Base-by-base conservation (phyloP, 2,113 vertebrate genomes). In the Sialia sialis region DNA sequence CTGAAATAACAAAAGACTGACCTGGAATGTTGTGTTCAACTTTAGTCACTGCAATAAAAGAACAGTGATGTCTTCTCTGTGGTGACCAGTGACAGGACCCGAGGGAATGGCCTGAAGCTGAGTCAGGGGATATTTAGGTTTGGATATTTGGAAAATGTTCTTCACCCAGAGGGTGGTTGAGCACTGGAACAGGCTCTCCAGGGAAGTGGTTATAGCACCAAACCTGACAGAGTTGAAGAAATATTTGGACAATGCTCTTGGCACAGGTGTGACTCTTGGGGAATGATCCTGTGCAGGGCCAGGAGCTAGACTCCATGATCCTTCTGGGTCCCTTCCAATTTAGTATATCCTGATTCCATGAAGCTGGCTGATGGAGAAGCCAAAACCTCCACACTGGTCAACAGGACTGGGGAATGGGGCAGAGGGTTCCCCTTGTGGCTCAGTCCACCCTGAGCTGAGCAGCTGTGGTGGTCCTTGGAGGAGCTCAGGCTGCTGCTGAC, bases 381-480 rank as follows among this genome's bases (percentile, higher is more conserved):
- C 48, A 44, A 83, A 66, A 32, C 16, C 3, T 1, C 48, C 2
- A 0, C 16, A 11, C 18, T 4, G 19, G 39, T 48, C 26, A 75
- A 56, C 78, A 75, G 20, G 17, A 22, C 13, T 0, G 0, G 51
- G 27, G 3, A 43, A 5, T 17, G n/a, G n/a, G 52, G 14, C n/a
- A 64, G 60, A 72, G 19, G 9, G 11, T 6, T 72, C 9, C n/a
- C 39, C 25, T 80, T 7, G 7, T 44, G 59, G 46, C 34, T 82
- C 32, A 46, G 29, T 9, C 10, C 38, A 32, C 5, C 41, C 46
- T 0, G 0, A 73, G 48, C 63, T 56, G 49, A 27, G 62, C 21
- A 38, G 27, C 59, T 80, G 11, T 0, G 3, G 18, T 58, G 59
- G 36, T 38, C 34, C 23, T 74, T 76, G 63, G 16, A 10, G 34